Percentiles rank a stretch among this genome's conserved stretches.
Conservation (phyloP, 2,113 vertebrate species). For the Neotoma lepida region DNA sequence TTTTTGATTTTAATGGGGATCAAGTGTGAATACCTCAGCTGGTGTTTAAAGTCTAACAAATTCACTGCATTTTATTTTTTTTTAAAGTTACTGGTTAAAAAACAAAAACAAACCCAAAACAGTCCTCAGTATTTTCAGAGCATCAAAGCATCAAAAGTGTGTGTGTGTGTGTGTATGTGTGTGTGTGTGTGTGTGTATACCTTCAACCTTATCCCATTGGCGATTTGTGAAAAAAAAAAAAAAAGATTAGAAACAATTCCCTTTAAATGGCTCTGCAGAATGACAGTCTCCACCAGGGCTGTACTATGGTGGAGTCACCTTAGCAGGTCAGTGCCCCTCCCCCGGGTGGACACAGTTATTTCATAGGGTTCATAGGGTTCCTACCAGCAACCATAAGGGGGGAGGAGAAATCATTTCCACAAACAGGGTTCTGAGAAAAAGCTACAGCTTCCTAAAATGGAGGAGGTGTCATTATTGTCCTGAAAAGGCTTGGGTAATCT, state of each 20-base stretch:
- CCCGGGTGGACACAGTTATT: neutral
- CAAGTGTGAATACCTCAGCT: neutral
- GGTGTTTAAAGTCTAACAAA: neutral
- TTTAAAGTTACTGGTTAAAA: neutral
- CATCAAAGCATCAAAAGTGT: neutral
- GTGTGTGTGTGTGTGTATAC: neutral
- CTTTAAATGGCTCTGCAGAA: constrained; percentile 27
- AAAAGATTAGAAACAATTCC: neutral
- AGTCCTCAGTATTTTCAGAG: neutral
- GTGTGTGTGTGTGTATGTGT: too few species aligned
- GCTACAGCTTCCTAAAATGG: neutral
- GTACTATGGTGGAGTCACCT: neutral
- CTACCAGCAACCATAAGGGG: neutral
- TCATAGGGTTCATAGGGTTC: neutral
- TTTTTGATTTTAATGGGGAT: constrained; percentile 29
- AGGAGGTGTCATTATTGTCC: neutral
- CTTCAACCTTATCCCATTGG: neutral
- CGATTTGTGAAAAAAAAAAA: constrained; percentile 42
- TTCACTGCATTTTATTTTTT: neutral
- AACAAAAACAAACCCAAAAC: neutral
- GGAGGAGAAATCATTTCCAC: neutral
- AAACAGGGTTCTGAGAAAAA: constrained; percentile 27
- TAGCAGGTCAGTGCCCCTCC: neutral
- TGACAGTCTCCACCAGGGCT: neutral
- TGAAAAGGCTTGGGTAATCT: constrained; percentile 34